These are phyloP conservation scores for Anoplophora glabripennis DNA, from an alignment of 1,140 invertebrate genomes.

Conservation along the genomic window DNA sequence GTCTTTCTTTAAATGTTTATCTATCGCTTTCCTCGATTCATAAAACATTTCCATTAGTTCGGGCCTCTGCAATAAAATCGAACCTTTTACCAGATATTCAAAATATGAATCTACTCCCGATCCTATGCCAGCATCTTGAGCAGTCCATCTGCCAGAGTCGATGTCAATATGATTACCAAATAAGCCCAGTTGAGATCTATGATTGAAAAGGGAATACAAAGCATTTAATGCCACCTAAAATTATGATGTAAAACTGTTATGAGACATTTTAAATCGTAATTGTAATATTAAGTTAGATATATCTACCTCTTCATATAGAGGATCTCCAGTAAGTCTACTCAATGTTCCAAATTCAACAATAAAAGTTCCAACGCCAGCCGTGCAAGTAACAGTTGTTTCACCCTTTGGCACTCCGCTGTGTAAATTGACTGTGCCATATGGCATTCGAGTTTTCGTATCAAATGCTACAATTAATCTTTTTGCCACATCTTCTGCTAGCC, in stretches of 20 bases:
- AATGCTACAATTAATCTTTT: conserved; percentile 85
- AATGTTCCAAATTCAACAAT: conserved; percentile 96
- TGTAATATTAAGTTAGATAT: no score
- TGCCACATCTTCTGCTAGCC: conserved; percentile 92
- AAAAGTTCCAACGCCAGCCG: conserved; percentile 96
- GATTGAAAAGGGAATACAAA: conserved; percentile 82
- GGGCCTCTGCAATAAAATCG: conserved; percentile 75
- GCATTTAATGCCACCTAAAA: conserved; percentile 85
- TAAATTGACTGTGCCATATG: conserved; percentile 96
- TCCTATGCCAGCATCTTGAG: conserved; percentile 85
- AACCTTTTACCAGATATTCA: conserved; percentile 97
- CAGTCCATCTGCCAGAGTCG: conserved; percentile 92
- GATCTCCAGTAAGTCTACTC: conserved; percentile 91
- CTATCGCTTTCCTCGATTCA: conserved; percentile 77
- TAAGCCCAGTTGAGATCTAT: conserved; percentile 83
- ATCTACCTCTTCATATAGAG: conserved; percentile 82
- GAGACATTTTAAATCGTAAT: no score
- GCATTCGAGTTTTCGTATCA: conserved; percentile 93
- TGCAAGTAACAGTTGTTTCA: conserved; percentile 96
- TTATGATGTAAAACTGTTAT: no score
- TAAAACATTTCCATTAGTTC: conserved; percentile 90
- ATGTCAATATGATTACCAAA: conserved; percentile 98
- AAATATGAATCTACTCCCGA: conserved; percentile 98
- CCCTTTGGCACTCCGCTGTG: conserved; percentile 88
- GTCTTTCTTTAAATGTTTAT: conserved; percentile 86